Conservation (phyloP, 2,113 vertebrate species). For the Hirundichthys speculiger region DNA sequence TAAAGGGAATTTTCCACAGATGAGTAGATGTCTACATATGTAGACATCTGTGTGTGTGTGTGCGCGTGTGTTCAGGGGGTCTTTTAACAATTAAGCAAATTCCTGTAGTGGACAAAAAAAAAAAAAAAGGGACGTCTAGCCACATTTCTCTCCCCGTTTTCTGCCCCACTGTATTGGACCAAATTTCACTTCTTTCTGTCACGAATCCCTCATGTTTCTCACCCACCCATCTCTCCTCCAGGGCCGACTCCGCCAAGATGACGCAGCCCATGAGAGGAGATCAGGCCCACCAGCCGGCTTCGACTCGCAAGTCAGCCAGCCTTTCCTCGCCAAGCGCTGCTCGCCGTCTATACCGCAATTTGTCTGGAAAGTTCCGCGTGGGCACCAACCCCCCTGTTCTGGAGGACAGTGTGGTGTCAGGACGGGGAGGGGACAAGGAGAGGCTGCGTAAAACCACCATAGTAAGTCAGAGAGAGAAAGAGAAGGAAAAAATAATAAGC, state of each 20-base stretch:
- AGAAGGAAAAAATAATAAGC: conserved; percentile 57
- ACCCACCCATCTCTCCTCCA: conserved; percentile 55
- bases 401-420: conserved; percentile 83
- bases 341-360: conserved; percentile 92
- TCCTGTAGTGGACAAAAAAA: not conserved
- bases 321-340: conserved; percentile 89
- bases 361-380: conserved; percentile 91
- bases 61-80: not conserved
- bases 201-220: conserved; percentile 9
- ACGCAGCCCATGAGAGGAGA: conserved; percentile 86
- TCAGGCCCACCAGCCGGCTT: conserved; percentile 77
- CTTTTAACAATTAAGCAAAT: not conserved
- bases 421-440: conserved; percentile 85
- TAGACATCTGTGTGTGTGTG: no score
- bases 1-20: no score
- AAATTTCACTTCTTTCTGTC: conserved; percentile 22
- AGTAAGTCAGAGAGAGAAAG: conserved; percentile 75
- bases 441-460: conserved; percentile 86
- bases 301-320: conserved; percentile 82
- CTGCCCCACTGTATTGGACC: not conserved
- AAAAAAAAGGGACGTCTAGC: not conserved
- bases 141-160: conserved; percentile 3
- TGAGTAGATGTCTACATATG: no score
- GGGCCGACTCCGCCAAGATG: conserved; percentile 90
- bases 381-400: conserved; percentile 81